Percentiles rank a stretch among this genome's conserved stretches.
Evolutionary conservation across 2,888 invertebrate genomes (phyloP).

Genomic region (Strigamia transsilvanica): DNA sequence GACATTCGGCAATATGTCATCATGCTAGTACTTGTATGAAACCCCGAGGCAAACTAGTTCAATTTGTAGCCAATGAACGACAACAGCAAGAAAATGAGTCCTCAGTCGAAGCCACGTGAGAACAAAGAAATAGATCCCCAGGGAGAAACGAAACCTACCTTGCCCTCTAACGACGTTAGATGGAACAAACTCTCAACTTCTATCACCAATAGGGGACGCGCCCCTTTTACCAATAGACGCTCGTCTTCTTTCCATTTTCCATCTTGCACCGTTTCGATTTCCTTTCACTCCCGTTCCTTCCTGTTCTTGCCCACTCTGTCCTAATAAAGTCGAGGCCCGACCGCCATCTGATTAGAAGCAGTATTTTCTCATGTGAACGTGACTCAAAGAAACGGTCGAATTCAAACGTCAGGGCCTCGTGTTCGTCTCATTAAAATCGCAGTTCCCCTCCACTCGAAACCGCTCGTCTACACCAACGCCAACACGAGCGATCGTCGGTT

Average conservation of each 20-base stretch:
- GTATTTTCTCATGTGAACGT: conserved; percentile 44
- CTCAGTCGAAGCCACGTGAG: conserved; percentile 36
- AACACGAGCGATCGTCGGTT: conserved; percentile 18
- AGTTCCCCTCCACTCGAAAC: conserved; percentile 8
- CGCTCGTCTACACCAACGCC: neutral
- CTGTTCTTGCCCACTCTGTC: conserved; percentile 42
- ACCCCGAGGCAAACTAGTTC: conserved; percentile 32
- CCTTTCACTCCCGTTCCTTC: conserved; percentile 32
- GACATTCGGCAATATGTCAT: conserved; percentile 32
- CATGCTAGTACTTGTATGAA: conserved; percentile 1
- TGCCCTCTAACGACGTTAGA: conserved; percentile 42
- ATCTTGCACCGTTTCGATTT: conserved; percentile 33
- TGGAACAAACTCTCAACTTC: conserved; percentile 44
- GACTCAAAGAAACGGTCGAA: conserved; percentile 26
- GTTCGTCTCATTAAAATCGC: conserved; percentile 27
- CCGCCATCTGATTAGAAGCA: conserved; percentile 42
- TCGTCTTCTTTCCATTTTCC: conserved; percentile 42
- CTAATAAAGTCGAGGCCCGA: conserved; percentile 17
- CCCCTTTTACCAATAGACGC: conserved; percentile 42
- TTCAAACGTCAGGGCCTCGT: conserved; percentile 24
- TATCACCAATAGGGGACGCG: conserved; percentile 42
- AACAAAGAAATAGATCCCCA: conserved; percentile 41
- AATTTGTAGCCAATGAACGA: conserved; percentile 42
- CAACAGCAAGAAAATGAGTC: conserved; percentile 42
- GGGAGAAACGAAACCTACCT: conserved; percentile 42